Evolutionary conservation across 2,113 vertebrate genomes (phyloP).

Genomic region (Gobiocypris rarus): DNA sequence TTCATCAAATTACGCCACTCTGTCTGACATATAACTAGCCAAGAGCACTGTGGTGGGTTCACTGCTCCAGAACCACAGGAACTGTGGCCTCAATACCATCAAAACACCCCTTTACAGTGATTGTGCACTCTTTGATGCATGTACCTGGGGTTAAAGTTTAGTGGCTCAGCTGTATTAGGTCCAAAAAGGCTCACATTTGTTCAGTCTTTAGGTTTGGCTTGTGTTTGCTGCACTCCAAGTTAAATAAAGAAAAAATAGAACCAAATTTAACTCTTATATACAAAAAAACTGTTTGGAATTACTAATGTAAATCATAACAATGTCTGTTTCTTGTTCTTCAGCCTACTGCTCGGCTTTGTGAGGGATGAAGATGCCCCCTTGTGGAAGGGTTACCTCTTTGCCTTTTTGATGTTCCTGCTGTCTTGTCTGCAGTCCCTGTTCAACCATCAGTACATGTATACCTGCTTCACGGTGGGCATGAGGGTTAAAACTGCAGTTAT

Average conservation of each 20-base stretch:
- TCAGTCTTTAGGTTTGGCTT: neutral
- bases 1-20: conserved; percentile 10
- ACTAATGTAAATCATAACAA: neutral
- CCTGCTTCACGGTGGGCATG: conserved; percentile 82
- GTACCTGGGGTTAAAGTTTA: neutral
- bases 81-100: neutral
- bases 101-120: conserved; percentile 13
- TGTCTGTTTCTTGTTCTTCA: conserved; percentile 53
- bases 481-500: conserved; percentile 82
- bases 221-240: neutral
- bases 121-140: neutral
- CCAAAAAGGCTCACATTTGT: neutral
- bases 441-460: conserved; percentile 84
- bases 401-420: conserved; percentile 77
- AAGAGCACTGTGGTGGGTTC: neutral
- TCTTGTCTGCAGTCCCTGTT: conserved; percentile 84
- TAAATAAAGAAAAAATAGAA: neutral
- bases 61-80: neutral
- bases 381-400: conserved; percentile 85
- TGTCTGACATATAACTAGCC: conserved; percentile 4
- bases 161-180: neutral
- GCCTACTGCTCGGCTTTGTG: conserved; percentile 83
- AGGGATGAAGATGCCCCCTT: conserved; percentile 63
- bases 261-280: neutral
- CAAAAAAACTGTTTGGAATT: no score